A percentile compares a stretch with the other conserved stretches of the same genome.
phyloP scores from a whole-genome alignment of 2,888 invertebrate species.

The Phytoseiulus persimilis region DNA sequence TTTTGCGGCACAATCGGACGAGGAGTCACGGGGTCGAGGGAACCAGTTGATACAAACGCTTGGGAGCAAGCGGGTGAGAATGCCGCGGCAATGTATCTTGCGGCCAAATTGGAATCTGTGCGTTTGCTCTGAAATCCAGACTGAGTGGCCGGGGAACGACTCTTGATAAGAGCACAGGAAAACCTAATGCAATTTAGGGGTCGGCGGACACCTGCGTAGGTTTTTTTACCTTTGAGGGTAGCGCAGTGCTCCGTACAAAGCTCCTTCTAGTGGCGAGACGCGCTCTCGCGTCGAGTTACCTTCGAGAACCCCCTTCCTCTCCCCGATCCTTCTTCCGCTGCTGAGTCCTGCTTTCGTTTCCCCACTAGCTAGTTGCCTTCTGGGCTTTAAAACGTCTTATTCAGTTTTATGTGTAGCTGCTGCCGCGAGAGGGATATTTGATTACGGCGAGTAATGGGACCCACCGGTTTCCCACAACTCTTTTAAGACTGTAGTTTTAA shows the following conservation, averaged over 20 bases:
- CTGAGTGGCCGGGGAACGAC: not conserved
- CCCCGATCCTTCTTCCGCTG: not conserved
- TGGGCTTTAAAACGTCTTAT: not conserved
- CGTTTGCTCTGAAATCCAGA: not conserved
- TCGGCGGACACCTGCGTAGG: not conserved
- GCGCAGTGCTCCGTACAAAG: not conserved
- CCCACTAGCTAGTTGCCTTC: not conserved
- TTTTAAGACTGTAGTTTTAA: not conserved
- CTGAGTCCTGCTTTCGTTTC: not conserved
- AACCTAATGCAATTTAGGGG: not conserved
- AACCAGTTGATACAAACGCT: no score
- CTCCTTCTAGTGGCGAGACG: not conserved
- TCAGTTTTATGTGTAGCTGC: not conserved
- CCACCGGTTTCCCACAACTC: not conserved
- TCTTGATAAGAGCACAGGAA: not conserved
- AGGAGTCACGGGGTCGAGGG: no score
- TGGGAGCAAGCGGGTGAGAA: not conserved
- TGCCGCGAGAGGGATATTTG: not conserved
- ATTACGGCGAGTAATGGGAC: not conserved
- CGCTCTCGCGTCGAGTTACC: not conserved
- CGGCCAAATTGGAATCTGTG: not conserved
- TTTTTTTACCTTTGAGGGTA: not conserved
- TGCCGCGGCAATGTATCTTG: not conserved
- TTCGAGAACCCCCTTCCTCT: not conserved
- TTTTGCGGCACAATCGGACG: no score